phyloP scores from a whole-genome alignment of 2,113 vertebrate genomes.

The Oncorhynchus tshawytscha region DNA sequence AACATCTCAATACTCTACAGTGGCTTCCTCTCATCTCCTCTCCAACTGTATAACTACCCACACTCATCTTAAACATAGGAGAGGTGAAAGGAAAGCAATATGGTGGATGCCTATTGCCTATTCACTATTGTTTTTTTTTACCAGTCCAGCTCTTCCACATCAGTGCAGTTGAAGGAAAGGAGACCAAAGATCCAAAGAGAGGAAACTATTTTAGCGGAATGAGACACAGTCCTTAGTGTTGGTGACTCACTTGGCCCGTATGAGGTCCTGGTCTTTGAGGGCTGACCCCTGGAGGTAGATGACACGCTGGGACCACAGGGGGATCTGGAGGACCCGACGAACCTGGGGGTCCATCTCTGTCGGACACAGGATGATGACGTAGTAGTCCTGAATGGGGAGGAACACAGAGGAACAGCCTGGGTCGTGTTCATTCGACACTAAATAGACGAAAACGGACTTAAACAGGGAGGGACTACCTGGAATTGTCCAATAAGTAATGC shows the following conservation, averaged over 20 bases:
- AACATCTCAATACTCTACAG: not conserved
- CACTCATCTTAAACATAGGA: not conserved
- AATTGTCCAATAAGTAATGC: not conserved
- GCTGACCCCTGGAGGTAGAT: conserved; percentile 97
- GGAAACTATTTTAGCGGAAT: not conserved
- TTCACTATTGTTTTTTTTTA: not conserved
- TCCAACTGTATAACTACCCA: not conserved
- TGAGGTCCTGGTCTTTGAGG: conserved; percentile 95
- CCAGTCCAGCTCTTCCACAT: conserved; percentile 15
- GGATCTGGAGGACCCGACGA: conserved; percentile 92
- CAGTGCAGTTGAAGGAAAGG: conserved; percentile 7
- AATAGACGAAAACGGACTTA: not conserved
- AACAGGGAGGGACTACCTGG: not conserved
- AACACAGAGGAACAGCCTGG: not conserved
- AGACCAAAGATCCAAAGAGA: too few relatives aligned
- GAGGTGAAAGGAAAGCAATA: conserved; percentile 13
- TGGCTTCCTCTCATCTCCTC: not conserved
- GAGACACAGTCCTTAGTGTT: too few relatives aligned
- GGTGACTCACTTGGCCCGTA: conserved; percentile 90
- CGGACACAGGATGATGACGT: conserved; percentile 94
- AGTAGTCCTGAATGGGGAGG: conserved; percentile 82
- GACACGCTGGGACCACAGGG: conserved; percentile 93
- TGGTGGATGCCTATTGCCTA: not conserved
- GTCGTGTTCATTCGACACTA: not conserved
- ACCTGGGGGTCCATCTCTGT: conserved; percentile 95